A percentile compares a stretch with the other conserved stretches of the same genome.
phyloP scores from a whole-genome alignment of 1,140 invertebrate genomes.

The Capitella teleta region DNA sequence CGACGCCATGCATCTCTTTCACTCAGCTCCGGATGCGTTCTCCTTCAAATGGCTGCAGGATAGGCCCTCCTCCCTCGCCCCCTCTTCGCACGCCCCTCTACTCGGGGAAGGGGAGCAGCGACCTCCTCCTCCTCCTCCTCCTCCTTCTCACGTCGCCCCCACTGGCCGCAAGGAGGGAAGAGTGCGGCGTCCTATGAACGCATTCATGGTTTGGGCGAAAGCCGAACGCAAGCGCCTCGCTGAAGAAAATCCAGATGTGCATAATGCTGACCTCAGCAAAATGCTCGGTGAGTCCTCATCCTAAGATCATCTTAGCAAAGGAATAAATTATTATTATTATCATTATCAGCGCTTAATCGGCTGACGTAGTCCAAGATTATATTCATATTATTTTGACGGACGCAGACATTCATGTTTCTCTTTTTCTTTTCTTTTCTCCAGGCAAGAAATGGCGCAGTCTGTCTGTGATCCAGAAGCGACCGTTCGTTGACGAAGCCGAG shows the following conservation, averaged over 20 bases:
- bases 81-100: not conserved
- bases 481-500: conserved; percentile 98
- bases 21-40: no score
- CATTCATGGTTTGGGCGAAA: conserved; percentile 43
- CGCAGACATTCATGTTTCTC: not conserved
- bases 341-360: not conserved
- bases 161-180: conserved; percentile 16
- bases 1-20: no score
- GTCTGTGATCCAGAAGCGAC: conserved; percentile 82
- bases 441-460: conserved; percentile 95
- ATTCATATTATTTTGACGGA: not conserved
- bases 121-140: no score
- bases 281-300: conserved; percentile 61
- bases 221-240: conserved; percentile 93
- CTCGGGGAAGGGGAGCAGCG: not conserved
- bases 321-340: not conserved
- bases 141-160: not conserved
- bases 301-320: not conserved
- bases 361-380: not conserved
- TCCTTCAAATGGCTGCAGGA: not conserved
- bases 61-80: not conserved
- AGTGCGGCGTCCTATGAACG: conserved; percentile 38
- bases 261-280: conserved; percentile 99
- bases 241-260: conserved; percentile 97
- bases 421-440: conserved; percentile 10